Conservation (phyloP, 2,888 invertebrate genomes). For the Himalopsyche tibetana region DNA sequence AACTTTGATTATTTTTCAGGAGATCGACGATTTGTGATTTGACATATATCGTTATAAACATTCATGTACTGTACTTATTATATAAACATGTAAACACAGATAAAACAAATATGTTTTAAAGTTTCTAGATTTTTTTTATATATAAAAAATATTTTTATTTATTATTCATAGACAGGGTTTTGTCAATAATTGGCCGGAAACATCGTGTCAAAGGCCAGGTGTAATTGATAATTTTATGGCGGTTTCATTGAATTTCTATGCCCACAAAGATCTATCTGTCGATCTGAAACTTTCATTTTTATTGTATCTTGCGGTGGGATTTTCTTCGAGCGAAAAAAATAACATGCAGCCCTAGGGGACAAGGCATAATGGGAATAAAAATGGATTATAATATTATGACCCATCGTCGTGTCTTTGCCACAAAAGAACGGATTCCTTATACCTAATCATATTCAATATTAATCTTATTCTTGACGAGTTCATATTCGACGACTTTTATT, state of each 20-base stretch:
- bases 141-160: neutral
- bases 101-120: constrained; percentile 36
- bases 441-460: no score
- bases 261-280: constrained; percentile 40
- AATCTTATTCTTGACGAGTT: no score
- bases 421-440: neutral
- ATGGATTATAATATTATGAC: constrained; percentile 28
- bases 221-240: constrained; percentile 51
- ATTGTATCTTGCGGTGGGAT: constrained; percentile 46
- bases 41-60: neutral
- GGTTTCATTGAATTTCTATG: constrained; percentile 51
- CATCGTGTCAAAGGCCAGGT: constrained; percentile 1
- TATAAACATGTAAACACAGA: neutral
- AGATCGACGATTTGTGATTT: no score
- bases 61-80: no score
- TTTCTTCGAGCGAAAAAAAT: constrained; percentile 44
- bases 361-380: constrained; percentile 27
- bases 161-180: neutral
- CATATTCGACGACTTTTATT: no score
- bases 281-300: constrained; percentile 57
- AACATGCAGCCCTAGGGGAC: neutral
- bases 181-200: constrained; percentile 32
- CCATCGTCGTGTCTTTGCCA: neutral
- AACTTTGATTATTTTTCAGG: no score
- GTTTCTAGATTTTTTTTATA: neutral